Conservation (phyloP, 2,888 invertebrate genomes). For the Apotomis capreana region DNA sequence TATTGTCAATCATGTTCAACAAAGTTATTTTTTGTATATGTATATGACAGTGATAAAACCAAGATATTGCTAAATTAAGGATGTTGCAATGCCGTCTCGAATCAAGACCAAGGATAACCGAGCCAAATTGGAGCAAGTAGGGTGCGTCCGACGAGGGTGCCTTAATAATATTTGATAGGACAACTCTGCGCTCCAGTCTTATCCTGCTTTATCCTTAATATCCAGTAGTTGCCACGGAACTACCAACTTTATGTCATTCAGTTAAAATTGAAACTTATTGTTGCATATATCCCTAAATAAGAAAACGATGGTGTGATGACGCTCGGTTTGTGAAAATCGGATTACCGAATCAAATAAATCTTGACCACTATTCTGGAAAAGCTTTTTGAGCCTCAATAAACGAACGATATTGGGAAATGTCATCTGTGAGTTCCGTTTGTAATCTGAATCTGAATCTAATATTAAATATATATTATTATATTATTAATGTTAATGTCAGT, state of each 20-base stretch:
- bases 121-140: background rate
- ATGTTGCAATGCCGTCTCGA: too few species aligned
- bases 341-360: background rate
- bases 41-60: too few species aligned
- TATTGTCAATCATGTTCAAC: too few species aligned
- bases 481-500: too few species aligned
- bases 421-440: too few species aligned
- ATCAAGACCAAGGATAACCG: background rate
- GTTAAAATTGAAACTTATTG: background rate
- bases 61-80: too few species aligned
- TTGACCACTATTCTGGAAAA: background rate
- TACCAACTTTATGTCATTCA: background rate
- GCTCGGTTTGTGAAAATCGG: slow-evolving; percentile 7
- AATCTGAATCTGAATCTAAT: too few species aligned
- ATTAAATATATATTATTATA: too few species aligned
- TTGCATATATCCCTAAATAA: background rate
- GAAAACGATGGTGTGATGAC: slow-evolving; percentile 2
- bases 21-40: too few species aligned
- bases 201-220: background rate
- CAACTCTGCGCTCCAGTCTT: slow-evolving; percentile 9
- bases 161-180: slow-evolving; percentile 13
- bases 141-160: slow-evolving; percentile 11
- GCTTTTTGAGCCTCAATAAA: background rate
- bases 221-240: background rate
- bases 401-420: background rate